Conservation (phyloP, 1,140 invertebrate genomes). For the Oedothorax gibbosus region DNA sequence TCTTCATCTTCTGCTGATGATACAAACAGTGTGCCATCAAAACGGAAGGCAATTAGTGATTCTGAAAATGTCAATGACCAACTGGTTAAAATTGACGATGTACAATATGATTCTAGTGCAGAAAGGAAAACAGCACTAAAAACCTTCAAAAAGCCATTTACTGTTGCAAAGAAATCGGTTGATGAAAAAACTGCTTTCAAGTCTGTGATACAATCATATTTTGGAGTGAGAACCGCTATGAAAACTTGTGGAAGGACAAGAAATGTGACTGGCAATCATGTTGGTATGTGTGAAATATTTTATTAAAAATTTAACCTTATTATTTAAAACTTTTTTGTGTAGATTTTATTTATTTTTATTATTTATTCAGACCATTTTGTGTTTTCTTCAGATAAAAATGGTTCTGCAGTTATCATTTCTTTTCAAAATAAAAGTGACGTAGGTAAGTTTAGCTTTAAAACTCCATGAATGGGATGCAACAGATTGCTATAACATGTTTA, state of each 20-base stretch:
- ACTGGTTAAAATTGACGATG: too few relatives aligned
- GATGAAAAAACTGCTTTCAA: constrained; percentile 7
- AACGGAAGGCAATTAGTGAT: neutral
- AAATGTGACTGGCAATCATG: too few relatives aligned
- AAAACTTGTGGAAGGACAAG: constrained; percentile 14
- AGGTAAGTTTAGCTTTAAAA: neutral
- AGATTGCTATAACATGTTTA: too few relatives aligned
- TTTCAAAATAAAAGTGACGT: neutral
- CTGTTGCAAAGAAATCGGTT: constrained; percentile 38
- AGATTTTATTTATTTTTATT: neutral
- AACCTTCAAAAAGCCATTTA: constrained; percentile 40
- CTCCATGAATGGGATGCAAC: neutral
- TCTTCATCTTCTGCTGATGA: neutral
- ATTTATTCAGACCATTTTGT: neutral
- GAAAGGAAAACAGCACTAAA: constrained; percentile 3
- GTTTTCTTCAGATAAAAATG: neutral
- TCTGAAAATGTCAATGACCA: too few relatives aligned
- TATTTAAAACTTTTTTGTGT: neutral
- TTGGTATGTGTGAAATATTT: constrained; percentile 7
- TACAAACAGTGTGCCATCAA: neutral
- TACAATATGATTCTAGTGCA: neutral
- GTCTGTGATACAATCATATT: constrained; percentile 5
- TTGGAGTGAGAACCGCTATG: neutral
- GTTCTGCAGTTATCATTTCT: neutral
- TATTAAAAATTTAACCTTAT: neutral